Percentiles rank a stretch among this genome's conserved stretches.
These are phyloP conservation scores for Leptosomus discolor DNA, from an alignment of 2,113 vertebrate genomes.

Conservation along the genomic window DNA sequence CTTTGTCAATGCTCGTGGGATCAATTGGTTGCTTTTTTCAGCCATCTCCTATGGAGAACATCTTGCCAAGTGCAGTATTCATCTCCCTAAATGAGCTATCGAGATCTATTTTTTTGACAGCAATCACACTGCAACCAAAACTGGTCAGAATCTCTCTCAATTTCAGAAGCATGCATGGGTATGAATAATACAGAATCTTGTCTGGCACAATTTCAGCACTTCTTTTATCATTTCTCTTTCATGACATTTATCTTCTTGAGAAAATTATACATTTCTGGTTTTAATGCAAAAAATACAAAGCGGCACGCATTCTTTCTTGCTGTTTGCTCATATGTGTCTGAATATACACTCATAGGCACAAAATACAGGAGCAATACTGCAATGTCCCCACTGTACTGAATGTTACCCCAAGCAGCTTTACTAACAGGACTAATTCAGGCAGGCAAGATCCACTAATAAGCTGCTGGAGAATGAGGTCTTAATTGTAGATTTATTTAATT, in stretches of 20 bases:
- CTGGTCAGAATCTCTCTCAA: not conserved
- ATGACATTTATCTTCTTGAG: not conserved
- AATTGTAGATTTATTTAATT: constrained; percentile 33
- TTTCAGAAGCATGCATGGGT: not conserved
- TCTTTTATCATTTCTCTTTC: not conserved
- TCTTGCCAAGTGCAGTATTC: constrained; percentile 23
- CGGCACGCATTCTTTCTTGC: not conserved
- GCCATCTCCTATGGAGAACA: not conserved
- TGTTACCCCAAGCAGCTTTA: not conserved
- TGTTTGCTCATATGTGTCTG: not conserved
- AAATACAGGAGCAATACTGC: not conserved
- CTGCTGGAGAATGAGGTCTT: not conserved
- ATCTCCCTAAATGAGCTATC: not conserved
- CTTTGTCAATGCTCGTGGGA: not conserved
- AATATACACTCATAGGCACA: not conserved
- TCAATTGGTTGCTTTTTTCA: not conserved
- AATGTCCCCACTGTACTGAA: not conserved
- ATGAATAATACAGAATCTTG: not conserved
- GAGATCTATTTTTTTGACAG: not conserved
- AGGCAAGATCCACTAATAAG: not conserved
- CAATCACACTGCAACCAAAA: constrained; percentile 5
- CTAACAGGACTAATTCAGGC: not conserved
- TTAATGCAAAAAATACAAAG: not conserved
- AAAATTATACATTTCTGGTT: not conserved
- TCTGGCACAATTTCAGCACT: not conserved